Evolutionary conservation across 2,113 vertebrate genomes (phyloP), one percentile per base, ranked within the genome.

Genomic region (Cygnus buccinator): DNA sequence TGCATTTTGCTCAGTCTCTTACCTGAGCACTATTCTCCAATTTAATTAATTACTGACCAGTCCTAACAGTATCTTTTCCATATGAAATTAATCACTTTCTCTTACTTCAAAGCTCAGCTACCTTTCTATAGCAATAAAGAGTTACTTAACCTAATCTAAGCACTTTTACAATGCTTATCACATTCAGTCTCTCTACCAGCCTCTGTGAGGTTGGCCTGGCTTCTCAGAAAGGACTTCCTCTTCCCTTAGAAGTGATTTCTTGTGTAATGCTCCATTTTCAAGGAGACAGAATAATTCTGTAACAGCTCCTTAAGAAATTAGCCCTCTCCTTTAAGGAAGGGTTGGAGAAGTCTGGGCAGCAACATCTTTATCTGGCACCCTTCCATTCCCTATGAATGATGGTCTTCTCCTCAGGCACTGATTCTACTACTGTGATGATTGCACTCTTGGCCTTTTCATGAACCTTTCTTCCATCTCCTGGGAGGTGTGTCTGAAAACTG

Each of bases 21-120:
- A 92, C 70, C 89, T 93, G 85, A 75, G 52, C 62, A 57, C 11
- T 78, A 62, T n/a, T 72, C 46, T 94, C 28, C 86, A 91, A 94
- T 95, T 95, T 90, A 96, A 94, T 97, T 96, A 96, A 96, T 96
- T 97, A 94, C 84, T 95, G 92, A 93, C 82, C 71, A 85, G 29
- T 90, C 73, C 68, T 95, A 90, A 67, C 25, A 79, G 66, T 90
- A 87, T 94, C 79, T 96, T 94, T 84, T 90, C 59, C 63, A 46
- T 92, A 89, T 94, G 94, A 93, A 87, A 84, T 95, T 87, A 91
- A 95, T 94, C 52, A 93, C 37, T 37, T 74, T 10, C 41, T 92
- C 48, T 73, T 89, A 92, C 79, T 89, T 94, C 90, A 95, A 89
- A 93, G 84, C 66, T 90, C 73, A 89, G 43, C 52, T 96, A 54